Base-by-base conservation (phyloP, 2,888 invertebrate genomes). In the Epsilonema sp. region DNA sequence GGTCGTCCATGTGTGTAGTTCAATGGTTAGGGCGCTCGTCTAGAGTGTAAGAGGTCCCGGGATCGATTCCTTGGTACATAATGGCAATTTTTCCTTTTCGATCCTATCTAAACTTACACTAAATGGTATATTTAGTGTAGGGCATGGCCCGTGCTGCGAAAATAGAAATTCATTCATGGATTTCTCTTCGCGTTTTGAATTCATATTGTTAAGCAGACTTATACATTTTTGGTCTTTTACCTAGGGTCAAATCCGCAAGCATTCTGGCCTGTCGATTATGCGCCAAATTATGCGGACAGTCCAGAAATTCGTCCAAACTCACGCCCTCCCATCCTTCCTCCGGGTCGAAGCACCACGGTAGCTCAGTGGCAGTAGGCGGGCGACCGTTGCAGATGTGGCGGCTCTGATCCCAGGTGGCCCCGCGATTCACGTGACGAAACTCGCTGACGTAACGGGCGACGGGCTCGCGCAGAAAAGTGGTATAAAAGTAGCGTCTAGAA, bases 201-300 rank as follows among this genome's bases (percentile, higher is more conserved):
- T n/a, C n/a, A n/a, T n/a, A n/a, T n/a, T n/a, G n/a, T n/a, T n/a
- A n/a, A n/a, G n/a, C n/a, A n/a, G n/a, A n/a, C n/a, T n/a, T n/a
- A n/a, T n/a, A n/a, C n/a, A n/a, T n/a, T n/a, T n/a, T n/a, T n/a
- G n/a, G n/a, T n/a, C n/a, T n/a, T n/a, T n/a, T n/a, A n/a, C n/a
- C n/a, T 44, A 90, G 74, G 49, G 84, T 82, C 54, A 97, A 73
- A 72, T 97, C 89, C 19, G 94, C 85, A 60, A 97, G 68, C 97
- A 97, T 99, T 56, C 94, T 75, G 2, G 94, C 92, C 71, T 94
- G 94, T 51, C 97, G 62, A 70, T 99, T 94, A 62, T 79, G 80
- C 21, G 92, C 97, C 63, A 97, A 74, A 74, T 97, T 97, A 67
- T 81, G 79, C 3, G 80, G 78, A 65, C 97, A 97, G 26, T 75